phyloP scores from a whole-genome alignment of 2,888 invertebrate species.

The Drosophila falleni region DNA sequence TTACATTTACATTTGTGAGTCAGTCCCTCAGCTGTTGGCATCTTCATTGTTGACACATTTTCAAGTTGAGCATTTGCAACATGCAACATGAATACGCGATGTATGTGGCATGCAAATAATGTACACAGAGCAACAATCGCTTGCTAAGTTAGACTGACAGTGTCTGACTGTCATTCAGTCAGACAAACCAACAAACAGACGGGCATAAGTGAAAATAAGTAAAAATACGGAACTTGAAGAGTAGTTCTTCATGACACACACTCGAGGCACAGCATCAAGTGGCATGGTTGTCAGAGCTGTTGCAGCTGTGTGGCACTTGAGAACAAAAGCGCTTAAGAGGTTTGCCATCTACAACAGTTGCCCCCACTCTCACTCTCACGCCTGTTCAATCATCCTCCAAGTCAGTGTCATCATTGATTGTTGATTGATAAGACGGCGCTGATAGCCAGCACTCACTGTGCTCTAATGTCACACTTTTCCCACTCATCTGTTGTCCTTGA shows the following conservation, averaged over 20 bases:
- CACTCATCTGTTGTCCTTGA: constrained; percentile 45
- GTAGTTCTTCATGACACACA: constrained; percentile 24
- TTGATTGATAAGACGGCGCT: constrained; percentile 57
- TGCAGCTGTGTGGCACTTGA: constrained; percentile 50
- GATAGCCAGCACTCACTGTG: constrained; percentile 30
- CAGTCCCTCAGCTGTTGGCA: constrained; percentile 21
- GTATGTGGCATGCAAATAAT: constrained; percentile 27
- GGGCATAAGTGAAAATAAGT: constrained; percentile 20
- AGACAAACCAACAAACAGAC: not conserved
- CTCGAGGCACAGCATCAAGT: constrained; percentile 14
- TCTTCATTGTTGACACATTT: constrained; percentile 68
- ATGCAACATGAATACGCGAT: constrained; percentile 53
- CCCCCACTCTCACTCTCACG: constrained; percentile 1
- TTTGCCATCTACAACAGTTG: constrained; percentile 33
- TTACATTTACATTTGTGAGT: constrained; percentile 44
- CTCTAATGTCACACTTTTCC: constrained; percentile 19
- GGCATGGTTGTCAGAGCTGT: constrained; percentile 15
- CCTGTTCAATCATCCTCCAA: constrained; percentile 21
- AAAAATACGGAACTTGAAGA: constrained; percentile 46
- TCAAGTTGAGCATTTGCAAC: constrained; percentile 38
- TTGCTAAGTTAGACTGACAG: not conserved
- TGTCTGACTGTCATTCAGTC: constrained; percentile 1
- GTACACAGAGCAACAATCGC: constrained; percentile 7
- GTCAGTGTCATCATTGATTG: constrained; percentile 63
- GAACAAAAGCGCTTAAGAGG: constrained; percentile 71